Evolutionary conservation across 2,888 invertebrate species (phyloP).

Genomic region (Chrysolina haemoptera): DNA sequence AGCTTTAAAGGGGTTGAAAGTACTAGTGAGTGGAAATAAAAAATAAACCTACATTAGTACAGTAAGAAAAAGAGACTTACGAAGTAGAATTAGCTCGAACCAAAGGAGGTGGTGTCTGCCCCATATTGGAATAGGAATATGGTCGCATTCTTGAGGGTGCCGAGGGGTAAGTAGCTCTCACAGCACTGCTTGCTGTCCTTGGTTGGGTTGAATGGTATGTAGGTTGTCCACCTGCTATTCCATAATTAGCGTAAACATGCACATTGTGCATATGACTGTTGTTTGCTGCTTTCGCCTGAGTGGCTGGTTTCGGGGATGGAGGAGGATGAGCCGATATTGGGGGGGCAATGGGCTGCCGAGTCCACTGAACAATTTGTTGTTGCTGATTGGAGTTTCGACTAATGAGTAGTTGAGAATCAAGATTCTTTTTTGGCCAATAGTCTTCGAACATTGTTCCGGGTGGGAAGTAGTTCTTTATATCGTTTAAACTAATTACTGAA

Average conservation of each 20-base stretch:
- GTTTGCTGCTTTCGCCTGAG: conserved; percentile 64
- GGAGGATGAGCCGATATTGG: conserved; percentile 75
- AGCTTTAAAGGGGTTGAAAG: background rate
- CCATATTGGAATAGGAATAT: conserved; percentile 60
- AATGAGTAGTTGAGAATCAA: conserved; percentile 85
- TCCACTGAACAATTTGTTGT: conserved; percentile 79
- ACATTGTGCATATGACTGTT: conserved; percentile 63
- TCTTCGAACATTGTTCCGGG: conserved; percentile 92
- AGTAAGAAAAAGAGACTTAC: conserved; percentile 55
- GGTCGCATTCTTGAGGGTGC: conserved; percentile 65
- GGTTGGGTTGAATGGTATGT: conserved; percentile 62
- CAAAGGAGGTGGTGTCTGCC: conserved; percentile 71
- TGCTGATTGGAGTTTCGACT: conserved; percentile 70
- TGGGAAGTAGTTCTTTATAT: conserved; percentile 92
- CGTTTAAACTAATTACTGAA: conserved; percentile 90
- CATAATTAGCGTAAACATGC: conserved; percentile 62
- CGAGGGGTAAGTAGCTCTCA: conserved; percentile 65
- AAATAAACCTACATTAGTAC: background rate
- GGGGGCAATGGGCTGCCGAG: conserved; percentile 82
- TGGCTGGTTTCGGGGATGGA: conserved; percentile 67
- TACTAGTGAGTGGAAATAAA: background rate
- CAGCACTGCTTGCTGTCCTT: conserved; percentile 61
- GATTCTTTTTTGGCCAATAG: conserved; percentile 93
- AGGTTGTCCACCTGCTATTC: conserved; percentile 60
- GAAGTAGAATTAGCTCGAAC: conserved; percentile 70